These are phyloP conservation scores for Oithona nana DNA, from an alignment of 2,888 invertebrate species.

Conservation along the genomic window DNA sequence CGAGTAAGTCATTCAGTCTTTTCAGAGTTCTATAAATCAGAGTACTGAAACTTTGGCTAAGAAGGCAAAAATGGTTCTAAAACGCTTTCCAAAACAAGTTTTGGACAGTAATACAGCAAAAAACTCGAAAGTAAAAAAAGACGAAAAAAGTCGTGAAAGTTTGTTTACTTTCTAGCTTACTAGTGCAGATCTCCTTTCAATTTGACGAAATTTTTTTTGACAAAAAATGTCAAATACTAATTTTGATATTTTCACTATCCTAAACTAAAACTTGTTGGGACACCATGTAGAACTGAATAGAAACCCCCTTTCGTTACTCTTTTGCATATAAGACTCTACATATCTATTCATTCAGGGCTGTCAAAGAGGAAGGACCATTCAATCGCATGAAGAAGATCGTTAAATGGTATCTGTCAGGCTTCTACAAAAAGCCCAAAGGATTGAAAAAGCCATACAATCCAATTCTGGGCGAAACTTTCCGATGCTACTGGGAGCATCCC, in stretches of 20 bases:
- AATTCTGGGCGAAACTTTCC: conserved; percentile 72
- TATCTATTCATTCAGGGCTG: too few relatives aligned
- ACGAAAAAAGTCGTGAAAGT: too few relatives aligned
- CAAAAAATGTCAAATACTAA: too few relatives aligned
- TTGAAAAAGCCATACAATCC: conserved; percentile 92
- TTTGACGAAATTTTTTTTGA: too few relatives aligned
- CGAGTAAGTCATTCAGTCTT: conserved; percentile 41
- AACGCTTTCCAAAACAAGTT: not conserved
- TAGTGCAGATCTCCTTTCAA: too few relatives aligned
- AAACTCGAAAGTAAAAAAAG: too few relatives aligned
- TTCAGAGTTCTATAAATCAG: not conserved
- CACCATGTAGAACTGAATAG: too few relatives aligned
- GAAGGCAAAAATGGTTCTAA: not conserved
- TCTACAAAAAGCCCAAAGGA: conserved; percentile 84
- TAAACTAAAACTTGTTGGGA: too few relatives aligned
- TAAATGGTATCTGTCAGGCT: conserved; percentile 77
- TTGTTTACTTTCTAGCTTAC: too few relatives aligned
- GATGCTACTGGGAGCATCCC: conserved; percentile 72
- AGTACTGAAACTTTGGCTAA: not conserved
- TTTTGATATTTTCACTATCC: not conserved
- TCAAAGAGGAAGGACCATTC: conserved; percentile 65
- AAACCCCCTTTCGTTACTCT: too few relatives aligned
- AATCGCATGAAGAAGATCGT: conserved; percentile 70
- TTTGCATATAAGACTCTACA: too few relatives aligned
- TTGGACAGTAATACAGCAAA: not conserved